These are phyloP conservation scores for Chrysopa pallens DNA, from an alignment of 1,140 invertebrate genomes.

Conservation along the genomic window DNA sequence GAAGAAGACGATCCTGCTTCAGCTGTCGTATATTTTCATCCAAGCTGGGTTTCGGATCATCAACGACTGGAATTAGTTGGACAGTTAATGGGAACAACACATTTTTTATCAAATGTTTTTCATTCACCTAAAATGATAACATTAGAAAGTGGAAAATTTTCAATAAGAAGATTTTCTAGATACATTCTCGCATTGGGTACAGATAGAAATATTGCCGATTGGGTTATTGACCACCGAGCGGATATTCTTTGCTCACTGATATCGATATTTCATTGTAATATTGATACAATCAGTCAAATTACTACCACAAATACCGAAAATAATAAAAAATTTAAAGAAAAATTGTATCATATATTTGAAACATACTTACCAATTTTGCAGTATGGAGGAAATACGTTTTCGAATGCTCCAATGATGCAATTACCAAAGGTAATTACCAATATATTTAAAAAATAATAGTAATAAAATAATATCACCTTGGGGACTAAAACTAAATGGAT, in stretches of 20 bases:
- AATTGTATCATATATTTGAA: slow-evolving; percentile 66
- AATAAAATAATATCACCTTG: too few relatives aligned
- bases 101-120: slow-evolving; percentile 57
- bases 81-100: slow-evolving; percentile 63
- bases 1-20: slow-evolving; percentile 74
- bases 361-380: slow-evolving; percentile 65
- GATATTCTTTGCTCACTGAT: slow-evolving; percentile 50
- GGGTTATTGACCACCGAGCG: slow-evolving; percentile 54
- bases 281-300: slow-evolving; percentile 41
- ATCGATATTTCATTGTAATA: slow-evolving; percentile 59
- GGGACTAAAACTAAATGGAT: too few relatives aligned
- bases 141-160: slow-evolving; percentile 69
- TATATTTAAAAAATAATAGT: slow-evolving; percentile 4
- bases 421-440: slow-evolving; percentile 47
- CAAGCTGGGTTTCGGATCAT: slow-evolving; percentile 64
- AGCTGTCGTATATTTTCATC: slow-evolving; percentile 75
- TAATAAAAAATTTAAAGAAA: slow-evolving; percentile 45
- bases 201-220: slow-evolving; percentile 66
- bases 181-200: slow-evolving; percentile 67
- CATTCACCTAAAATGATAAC: slow-evolving; percentile 50
- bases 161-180: slow-evolving; percentile 54
- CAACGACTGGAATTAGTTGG: slow-evolving; percentile 62
- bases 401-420: slow-evolving; percentile 52
- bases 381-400: slow-evolving; percentile 58
- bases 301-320: slow-evolving; percentile 29